phyloP scores from a whole-genome alignment of 2,113 vertebrate genomes.

The Albula goreensis region DNA sequence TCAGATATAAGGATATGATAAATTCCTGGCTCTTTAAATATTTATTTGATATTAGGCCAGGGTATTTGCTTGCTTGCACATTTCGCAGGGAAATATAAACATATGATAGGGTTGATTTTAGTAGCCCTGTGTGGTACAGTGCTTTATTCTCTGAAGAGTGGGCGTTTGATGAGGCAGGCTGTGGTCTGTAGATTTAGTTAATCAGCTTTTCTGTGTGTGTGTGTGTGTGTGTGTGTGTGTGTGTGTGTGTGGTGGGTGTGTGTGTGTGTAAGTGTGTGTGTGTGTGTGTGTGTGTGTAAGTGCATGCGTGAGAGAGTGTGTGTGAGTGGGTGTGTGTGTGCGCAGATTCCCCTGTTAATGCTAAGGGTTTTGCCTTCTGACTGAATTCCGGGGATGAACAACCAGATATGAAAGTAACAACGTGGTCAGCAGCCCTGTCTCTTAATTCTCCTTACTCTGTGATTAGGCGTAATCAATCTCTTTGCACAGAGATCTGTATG shows the following conservation, averaged over 20 bases:
- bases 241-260: neutral
- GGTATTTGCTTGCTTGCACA: neutral
- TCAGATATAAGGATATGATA: neutral
- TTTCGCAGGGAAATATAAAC: neutral
- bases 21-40: neutral
- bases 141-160: neutral
- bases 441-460: constrained; percentile 27
- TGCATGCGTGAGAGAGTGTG: no score
- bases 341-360: neutral
- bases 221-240: no score
- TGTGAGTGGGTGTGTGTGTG: neutral
- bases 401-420: constrained; percentile 7
- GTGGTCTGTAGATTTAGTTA: no score
- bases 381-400: neutral
- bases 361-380: neutral
- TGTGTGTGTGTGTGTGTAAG: neutral
- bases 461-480: constrained; percentile 36
- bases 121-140: neutral
- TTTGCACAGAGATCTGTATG: constrained; percentile 25
- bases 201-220: no score
- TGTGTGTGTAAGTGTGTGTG: neutral
- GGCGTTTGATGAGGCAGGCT: neutral
- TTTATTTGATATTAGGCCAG: neutral
- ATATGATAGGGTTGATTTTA: neutral
- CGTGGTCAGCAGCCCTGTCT: constrained; percentile 26